Conservation (phyloP, 1,140 invertebrate species). For the Acromyrmex heyeri region DNA sequence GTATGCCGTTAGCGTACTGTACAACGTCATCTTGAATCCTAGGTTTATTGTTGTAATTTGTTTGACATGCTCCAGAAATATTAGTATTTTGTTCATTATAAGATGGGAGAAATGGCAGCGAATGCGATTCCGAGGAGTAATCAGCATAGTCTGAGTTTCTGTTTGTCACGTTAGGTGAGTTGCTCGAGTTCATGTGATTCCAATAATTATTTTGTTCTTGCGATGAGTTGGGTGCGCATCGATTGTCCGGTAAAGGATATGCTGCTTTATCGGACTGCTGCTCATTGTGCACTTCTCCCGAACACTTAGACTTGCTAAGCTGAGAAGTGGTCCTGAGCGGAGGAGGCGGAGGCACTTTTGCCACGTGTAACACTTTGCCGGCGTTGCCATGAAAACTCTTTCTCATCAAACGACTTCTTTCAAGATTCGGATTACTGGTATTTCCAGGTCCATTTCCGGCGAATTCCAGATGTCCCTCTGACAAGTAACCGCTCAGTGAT, state of each 20-base stretch:
- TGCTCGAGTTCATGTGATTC: constrained; percentile 77
- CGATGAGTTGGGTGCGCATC: constrained; percentile 75
- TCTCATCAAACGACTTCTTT: constrained; percentile 95
- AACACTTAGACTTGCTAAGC: constrained; percentile 90
- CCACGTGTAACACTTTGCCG: constrained; percentile 92
- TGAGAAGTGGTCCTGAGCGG: constrained; percentile 95
- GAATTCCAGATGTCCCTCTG: constrained; percentile 94
- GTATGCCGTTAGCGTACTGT: constrained; percentile 87
- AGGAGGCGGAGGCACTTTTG: constrained; percentile 95
- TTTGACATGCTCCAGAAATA: constrained; percentile 67
- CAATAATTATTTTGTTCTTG: constrained; percentile 83
- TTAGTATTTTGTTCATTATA: constrained; percentile 81
- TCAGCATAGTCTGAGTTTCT: constrained; percentile 84
- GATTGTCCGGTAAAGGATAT: constrained; percentile 84
- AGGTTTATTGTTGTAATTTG: constrained; percentile 80
- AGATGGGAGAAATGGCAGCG: constrained; percentile 89
- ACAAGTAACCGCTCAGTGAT: constrained; percentile 93
- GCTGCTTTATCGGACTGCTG: constrained; percentile 86
- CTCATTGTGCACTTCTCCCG: constrained; percentile 88
- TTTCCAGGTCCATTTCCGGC: constrained; percentile 84
- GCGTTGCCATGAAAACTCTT: constrained; percentile 95
- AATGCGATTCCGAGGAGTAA: constrained; percentile 88
- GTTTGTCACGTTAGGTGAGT: constrained; percentile 57
- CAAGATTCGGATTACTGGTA: constrained; percentile 92
- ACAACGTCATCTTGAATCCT: constrained; percentile 86